These are phyloP conservation scores for Halcyon badia DNA, from an alignment of 2,797 vertebrate species.

Conservation along the genomic window DNA sequence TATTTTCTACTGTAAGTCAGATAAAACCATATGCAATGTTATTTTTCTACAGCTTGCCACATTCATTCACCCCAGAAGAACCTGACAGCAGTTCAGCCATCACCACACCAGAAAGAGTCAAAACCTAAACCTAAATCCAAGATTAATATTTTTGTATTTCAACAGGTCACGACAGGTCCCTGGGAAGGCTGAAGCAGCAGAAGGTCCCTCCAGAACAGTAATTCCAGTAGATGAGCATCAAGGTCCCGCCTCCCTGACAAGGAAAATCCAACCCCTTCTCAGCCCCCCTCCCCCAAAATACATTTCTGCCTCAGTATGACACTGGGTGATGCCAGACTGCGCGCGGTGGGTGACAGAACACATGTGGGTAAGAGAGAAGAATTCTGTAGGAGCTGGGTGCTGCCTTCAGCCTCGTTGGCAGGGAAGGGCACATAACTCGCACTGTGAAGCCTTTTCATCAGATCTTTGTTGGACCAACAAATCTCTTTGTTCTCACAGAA, in stretches of 20 bases:
- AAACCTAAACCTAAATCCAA: neutral
- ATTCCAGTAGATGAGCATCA: fast-evolving
- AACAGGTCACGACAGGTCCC: fast-evolving
- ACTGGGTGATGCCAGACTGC: neutral
- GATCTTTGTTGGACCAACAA: slow-evolving; percentile 10
- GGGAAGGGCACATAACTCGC: neutral
- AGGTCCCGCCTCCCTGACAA: neutral
- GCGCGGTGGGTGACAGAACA: fast-evolving
- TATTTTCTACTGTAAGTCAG: neutral
- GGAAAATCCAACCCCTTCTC: neutral
- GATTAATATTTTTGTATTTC: neutral
- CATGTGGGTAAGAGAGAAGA: neutral
- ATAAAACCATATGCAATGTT: neutral
- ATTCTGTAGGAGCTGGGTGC: neutral
- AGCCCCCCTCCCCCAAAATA: fast-evolving
- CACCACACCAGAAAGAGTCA: neutral
- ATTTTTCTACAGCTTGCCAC: neutral
- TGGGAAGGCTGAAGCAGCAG: neutral
- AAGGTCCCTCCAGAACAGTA: neutral
- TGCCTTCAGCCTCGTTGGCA: neutral
- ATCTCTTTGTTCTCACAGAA: neutral
- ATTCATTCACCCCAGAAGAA: neutral
- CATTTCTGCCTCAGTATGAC: neutral
- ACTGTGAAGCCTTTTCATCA: neutral
- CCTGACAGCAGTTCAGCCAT: neutral